Evolutionary conservation across 2,113 vertebrate species (phyloP).

Genomic region (Ia io): DNA sequence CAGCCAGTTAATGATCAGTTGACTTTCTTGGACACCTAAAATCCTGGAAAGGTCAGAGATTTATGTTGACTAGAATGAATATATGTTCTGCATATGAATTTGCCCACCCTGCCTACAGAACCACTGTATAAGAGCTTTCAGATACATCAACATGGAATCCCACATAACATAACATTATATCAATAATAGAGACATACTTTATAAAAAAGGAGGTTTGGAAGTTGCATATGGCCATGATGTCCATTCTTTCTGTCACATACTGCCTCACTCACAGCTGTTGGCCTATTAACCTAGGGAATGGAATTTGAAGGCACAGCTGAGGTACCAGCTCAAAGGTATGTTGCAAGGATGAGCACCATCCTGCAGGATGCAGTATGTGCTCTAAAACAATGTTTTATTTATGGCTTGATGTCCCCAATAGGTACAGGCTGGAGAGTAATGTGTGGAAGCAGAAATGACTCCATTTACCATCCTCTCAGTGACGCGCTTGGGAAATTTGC

Average conservation of each 20-base stretch:
- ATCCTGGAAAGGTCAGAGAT: neutral
- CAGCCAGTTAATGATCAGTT: neutral
- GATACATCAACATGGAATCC: neutral
- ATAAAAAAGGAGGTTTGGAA: neutral
- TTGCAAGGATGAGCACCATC: neutral
- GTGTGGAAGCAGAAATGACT: neutral
- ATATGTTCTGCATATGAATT: neutral
- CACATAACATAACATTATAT: neutral
- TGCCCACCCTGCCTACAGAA: neutral
- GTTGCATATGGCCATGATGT: neutral
- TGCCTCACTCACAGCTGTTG: neutral
- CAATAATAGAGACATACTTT: neutral
- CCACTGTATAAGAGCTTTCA: neutral
- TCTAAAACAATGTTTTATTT: neutral
- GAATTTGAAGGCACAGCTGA: conserved; percentile 2
- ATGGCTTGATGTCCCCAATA: neutral
- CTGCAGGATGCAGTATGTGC: neutral
- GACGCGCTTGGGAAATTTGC: neutral
- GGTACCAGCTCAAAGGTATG: neutral
- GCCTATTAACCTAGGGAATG: neutral
- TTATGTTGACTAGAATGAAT: neutral
- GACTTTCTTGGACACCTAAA: neutral
- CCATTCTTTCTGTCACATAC: neutral
- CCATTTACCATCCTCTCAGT: neutral
- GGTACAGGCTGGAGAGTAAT: neutral